Percentiles rank a stretch among this genome's conserved stretches.
Evolutionary conservation across 2,888 invertebrate genomes (phyloP).

Genomic region (Dorcus parallelipipedus): DNA sequence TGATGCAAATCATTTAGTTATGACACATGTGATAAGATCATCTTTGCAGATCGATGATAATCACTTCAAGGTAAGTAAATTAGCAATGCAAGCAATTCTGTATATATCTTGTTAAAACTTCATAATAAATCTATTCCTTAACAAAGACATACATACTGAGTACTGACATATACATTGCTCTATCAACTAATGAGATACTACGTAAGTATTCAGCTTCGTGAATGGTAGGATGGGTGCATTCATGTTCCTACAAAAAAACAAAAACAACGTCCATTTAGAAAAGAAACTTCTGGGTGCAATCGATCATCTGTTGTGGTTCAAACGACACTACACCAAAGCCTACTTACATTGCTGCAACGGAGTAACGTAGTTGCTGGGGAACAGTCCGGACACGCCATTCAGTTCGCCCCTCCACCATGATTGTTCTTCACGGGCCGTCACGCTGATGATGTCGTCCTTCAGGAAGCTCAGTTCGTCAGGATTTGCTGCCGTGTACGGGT

Average conservation of each 20-base stretch:
- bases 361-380: slow-evolving; percentile 94
- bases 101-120: slow-evolving; percentile 19
- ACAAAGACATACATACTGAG: slow-evolving; percentile 6
- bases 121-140: slow-evolving; percentile 1
- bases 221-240: slow-evolving; percentile 49
- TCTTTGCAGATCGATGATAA: too few relatives aligned
- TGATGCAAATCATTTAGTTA: too few relatives aligned
- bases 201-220: slow-evolving; percentile 36
- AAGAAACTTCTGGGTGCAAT: background rate
- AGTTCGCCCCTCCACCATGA: slow-evolving; percentile 98
- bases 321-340: background rate
- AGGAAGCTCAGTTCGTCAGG: slow-evolving; percentile 92
- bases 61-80: background rate
- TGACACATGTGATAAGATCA: too few relatives aligned
- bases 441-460: slow-evolving; percentile 86
- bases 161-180: slow-evolving; percentile 10
- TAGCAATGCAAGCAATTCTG: background rate
- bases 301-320: background rate
- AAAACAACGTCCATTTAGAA: background rate
- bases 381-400: slow-evolving; percentile 84
- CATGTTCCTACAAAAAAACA: slow-evolving; percentile 42
- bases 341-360: slow-evolving; percentile 64
- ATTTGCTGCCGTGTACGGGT: slow-evolving; percentile 91
- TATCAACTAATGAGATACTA: slow-evolving; percentile 20
- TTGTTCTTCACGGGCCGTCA: slow-evolving; percentile 88